A percentile compares a stretch with the other conserved stretches of the same genome.
These are phyloP conservation scores for Aptenodytes patagonicus DNA, from an alignment of 2,113 vertebrate genomes.

Conservation along the genomic window DNA sequence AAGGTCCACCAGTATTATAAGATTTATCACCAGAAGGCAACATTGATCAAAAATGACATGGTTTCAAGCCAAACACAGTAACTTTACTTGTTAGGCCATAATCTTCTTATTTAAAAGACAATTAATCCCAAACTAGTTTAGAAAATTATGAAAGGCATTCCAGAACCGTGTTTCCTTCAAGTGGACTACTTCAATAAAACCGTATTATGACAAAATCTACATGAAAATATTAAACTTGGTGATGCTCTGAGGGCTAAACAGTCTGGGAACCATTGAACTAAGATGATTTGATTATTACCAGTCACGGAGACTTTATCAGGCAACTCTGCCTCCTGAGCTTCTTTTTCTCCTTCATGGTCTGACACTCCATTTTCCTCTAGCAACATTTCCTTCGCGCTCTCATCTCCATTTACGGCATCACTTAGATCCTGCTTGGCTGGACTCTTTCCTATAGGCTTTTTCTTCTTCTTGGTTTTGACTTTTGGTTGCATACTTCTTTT, in stretches of 20 bases:
- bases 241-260: background rate
- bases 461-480: slow-evolving; percentile 87
- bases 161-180: background rate
- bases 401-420: slow-evolving; percentile 62
- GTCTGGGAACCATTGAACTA: background rate
- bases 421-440: slow-evolving; percentile 44
- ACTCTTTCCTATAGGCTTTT: slow-evolving; percentile 54
- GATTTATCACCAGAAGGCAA: background rate
- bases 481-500: slow-evolving; percentile 77
- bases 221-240: background rate
- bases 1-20: background rate
- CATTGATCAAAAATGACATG: background rate
- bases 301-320: background rate
- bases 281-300: slow-evolving; percentile 47
- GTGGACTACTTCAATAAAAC: background rate
- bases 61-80: background rate
- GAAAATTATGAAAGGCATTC: background rate
- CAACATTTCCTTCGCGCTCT: slow-evolving; percentile 2
- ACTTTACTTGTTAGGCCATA: background rate
- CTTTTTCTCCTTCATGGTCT: slow-evolving; percentile 76
- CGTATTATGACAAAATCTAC: background rate
- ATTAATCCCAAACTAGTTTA: background rate
- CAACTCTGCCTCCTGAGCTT: slow-evolving; percentile 28
- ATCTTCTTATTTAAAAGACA: background rate
- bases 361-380: slow-evolving; percentile 66